phyloP scores from a whole-genome alignment of 2,113 vertebrate species.

The Asarcornis scutulata region DNA sequence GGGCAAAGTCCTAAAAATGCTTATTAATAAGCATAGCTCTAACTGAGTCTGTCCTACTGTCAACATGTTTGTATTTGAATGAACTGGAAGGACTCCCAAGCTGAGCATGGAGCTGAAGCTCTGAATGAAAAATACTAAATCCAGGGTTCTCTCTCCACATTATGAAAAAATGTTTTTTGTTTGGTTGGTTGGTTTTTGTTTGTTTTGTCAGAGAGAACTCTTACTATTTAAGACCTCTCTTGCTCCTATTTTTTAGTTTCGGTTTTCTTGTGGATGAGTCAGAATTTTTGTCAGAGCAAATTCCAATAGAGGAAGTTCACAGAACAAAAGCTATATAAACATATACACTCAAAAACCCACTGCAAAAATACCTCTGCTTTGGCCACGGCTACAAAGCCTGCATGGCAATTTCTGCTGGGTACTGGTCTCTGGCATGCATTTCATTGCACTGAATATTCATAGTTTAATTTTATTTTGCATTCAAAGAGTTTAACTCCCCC shows the following conservation, averaged over 20 bases:
- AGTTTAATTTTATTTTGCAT: conserved; percentile 45
- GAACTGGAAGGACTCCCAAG: not conserved
- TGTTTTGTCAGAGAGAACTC: not conserved
- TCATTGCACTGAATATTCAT: conserved; percentile 23
- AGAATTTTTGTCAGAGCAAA: not conserved
- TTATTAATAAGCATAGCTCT: not conserved
- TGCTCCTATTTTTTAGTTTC: not conserved
- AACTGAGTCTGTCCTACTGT: not conserved
- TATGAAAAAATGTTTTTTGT: not conserved
- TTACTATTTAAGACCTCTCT: not conserved
- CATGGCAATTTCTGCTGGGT: not conserved
- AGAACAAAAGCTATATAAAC: not conserved
- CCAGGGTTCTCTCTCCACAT: not conserved
- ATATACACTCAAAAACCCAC: not conserved
- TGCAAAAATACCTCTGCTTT: conserved; percentile 33
- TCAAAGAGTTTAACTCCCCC: conserved; percentile 28
- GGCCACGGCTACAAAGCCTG: not conserved
- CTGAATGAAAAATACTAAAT: not conserved
- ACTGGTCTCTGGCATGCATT: not conserved
- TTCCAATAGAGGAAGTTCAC: conserved; percentile 12
- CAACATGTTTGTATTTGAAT: not conserved
- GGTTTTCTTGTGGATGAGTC: not conserved
- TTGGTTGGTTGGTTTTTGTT: too few species aligned
- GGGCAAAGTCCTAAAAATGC: not conserved
- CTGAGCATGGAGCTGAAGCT: not conserved